Evolutionary conservation across 2,888 invertebrate species (phyloP).

Genomic region (Enchytraeus crypticus): DNA sequence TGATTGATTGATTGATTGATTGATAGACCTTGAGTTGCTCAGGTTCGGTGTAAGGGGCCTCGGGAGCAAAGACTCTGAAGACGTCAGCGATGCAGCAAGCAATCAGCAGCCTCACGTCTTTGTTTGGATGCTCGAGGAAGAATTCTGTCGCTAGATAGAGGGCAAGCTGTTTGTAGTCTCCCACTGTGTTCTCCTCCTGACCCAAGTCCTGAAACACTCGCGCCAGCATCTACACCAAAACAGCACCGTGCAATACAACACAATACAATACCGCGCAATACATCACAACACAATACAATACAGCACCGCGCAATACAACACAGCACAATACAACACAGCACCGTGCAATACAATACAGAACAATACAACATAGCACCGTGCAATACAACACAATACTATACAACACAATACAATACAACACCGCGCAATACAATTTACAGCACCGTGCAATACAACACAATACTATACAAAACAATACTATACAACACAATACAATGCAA

Average conservation of each 20-base stretch:
- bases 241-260: background rate
- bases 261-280: background rate
- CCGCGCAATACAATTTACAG: too few relatives aligned
- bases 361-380: too few relatives aligned
- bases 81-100: constrained; percentile 97
- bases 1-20: too few relatives aligned
- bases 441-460: too few relatives aligned
- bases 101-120: constrained; percentile 85
- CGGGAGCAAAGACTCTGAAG: constrained; percentile 88
- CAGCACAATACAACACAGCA: too few relatives aligned
- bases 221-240: constrained; percentile 52
- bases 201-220: constrained; percentile 89
- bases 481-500: too few relatives aligned
- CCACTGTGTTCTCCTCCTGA: constrained; percentile 73
- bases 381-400: too few relatives aligned
- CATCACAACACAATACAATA: too few relatives aligned
- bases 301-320: too few relatives aligned
- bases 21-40: constrained; percentile 81
- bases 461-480: too few relatives aligned
- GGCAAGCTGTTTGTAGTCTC: constrained; percentile 58
- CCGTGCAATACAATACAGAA: too few relatives aligned
- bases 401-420: too few relatives aligned
- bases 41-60: constrained; percentile 92
- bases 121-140: constrained; percentile 77
- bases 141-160: constrained; percentile 84